phyloP scores from a whole-genome alignment of 2,113 vertebrate genomes.

The Prunella himalayana region DNA sequence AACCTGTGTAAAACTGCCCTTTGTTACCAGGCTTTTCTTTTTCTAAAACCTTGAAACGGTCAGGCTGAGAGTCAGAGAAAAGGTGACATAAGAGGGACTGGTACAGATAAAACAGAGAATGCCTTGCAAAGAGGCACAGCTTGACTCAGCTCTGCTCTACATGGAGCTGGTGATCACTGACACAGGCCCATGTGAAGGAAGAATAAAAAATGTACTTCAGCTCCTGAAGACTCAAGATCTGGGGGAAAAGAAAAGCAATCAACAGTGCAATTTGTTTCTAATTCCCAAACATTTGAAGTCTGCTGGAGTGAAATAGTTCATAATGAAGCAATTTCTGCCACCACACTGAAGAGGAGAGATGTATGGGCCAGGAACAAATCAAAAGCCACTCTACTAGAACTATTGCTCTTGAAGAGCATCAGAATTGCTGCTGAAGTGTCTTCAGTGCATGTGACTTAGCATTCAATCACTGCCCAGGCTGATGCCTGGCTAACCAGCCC shows the following conservation, averaged over 20 bases:
- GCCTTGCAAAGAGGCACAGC: background rate
- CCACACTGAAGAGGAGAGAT: background rate
- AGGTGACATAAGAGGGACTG: background rate
- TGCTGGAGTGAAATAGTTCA: background rate
- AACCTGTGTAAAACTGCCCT: background rate
- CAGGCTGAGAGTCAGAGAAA: background rate
- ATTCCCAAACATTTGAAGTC: background rate
- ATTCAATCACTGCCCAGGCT: background rate
- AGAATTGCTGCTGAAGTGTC: background rate
- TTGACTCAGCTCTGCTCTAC: background rate
- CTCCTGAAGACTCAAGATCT: background rate
- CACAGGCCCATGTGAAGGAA: background rate
- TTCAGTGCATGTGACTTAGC: background rate
- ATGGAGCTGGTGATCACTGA: background rate
- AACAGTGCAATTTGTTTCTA: background rate
- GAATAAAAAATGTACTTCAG: background rate
- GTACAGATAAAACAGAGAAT: background rate
- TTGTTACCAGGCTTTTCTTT: background rate
- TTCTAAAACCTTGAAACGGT: background rate
- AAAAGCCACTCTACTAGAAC: background rate
- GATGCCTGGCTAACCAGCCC: background rate
- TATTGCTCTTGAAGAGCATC: background rate
- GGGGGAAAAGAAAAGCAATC: background rate
- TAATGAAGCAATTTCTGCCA: slow-evolving; percentile 5
- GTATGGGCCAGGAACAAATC: background rate